Base-by-base conservation (phyloP, 2,888 invertebrate genomes). In the Drosophila paracracens region DNA sequence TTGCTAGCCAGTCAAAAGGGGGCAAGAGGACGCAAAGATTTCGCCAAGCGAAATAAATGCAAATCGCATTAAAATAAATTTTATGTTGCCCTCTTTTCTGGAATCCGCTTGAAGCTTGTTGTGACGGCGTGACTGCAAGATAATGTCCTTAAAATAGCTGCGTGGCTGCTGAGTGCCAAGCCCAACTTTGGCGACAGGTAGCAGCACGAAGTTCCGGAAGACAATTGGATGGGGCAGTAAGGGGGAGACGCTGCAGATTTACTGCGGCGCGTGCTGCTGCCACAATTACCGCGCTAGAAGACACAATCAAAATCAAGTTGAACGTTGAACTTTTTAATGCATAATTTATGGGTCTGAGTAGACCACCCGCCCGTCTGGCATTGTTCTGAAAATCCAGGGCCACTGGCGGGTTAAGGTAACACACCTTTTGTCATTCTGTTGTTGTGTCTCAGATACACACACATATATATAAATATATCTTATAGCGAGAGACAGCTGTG, bases 61-160 rank as follows among this genome's bases (percentile, higher is more conserved):
- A 87, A 87, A 87, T 90, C 84, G 84, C 76, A 87, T 82, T 89
- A 80, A 89, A 90, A 90, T 87, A 89, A 76, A 87, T 90, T 86
- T 75, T 70, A 74, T 76, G 31, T 65, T 51, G 31, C 43, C 35
- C 58, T 56, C 46, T 21, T 68, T 48, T 63, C 40, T 59, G 25
- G 4, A 10, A 38, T 60, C 51, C 48, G 35, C 43, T 25, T 33
- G 21, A 4, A 56, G 27, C 33, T 56, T 40, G 61, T 53, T 50
- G 52, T 66, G 66, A 40, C 57, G 52, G 35, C 53, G 67, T 62
- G 58, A 33, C 77, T 83, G 77, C 81, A 67, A 76, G 76, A 79
- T 89, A 89, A 87, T 87, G 82, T 81, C 72, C 86, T 72, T 85
- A 69, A 79, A 84, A 79, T 82, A 70, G 73, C 82, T 68, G 50